Evolutionary conservation across 2,797 vertebrate species (phyloP), one percentile per base, ranked within the genome.

Genomic region (Intellagama lesueurii): DNA sequence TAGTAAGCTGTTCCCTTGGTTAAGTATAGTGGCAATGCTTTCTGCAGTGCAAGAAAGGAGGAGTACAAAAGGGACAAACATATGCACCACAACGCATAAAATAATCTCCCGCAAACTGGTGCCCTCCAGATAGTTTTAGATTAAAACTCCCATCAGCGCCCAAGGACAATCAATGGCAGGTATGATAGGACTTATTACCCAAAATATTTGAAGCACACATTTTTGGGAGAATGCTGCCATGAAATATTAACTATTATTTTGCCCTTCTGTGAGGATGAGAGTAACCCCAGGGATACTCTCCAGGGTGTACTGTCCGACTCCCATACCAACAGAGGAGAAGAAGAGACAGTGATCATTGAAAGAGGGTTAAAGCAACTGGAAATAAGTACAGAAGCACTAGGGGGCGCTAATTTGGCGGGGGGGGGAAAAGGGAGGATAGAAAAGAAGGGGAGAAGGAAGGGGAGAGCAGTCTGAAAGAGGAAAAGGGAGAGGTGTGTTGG

Each of bases 1-100:
- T 95, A 93, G 92, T 94, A 68, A 90, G 88, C 94, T 96, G 90
- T 96, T 96, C 96, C 95, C 94, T 95, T 96, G 93, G 95, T 95
- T 95, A 96, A 96, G 95, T 94, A 92, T 89, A 92, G 96, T 92
- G 94, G 91, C 94, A 94, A 94, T 90, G 88, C 76, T 89, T 93
- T 95, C 86, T 89, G 94, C 85, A 95, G 93, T 91, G 87, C 89
- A 89, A 90, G 87, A 64, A 64, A 89, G 87, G 70, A 90, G 94
- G 56, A 0, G 0, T 64, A 91, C 79, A 92, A 91, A 93, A 90
- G 72, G 77, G 83, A 85, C 91, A 92, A 92, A 91, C 60, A 90
- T 88, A n/a, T 16, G 5, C 17, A 69, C 8, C 47, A 35, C n/a
- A 52, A 68, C 24, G 56, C 28, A 91, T 12, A 56, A 35, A 24